Percentiles rank a stretch among this genome's conserved stretches.
These are phyloP conservation scores for Martes martes DNA, from an alignment of 2,113 vertebrate genomes.

Conservation along the genomic window DNA sequence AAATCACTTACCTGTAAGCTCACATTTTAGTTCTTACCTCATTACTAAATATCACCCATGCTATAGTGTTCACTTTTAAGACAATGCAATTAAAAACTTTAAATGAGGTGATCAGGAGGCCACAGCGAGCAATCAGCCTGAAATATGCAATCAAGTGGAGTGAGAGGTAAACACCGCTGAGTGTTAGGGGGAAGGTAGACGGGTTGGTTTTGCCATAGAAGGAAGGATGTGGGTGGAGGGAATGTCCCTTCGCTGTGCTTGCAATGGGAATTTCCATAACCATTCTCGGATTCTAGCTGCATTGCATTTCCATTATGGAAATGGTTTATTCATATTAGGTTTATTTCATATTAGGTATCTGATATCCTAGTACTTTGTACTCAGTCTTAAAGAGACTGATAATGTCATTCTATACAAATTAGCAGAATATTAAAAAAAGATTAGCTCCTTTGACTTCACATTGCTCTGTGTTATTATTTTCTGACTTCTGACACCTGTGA, in stretches of 20 bases:
- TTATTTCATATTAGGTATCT: background rate
- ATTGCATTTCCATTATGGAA: background rate
- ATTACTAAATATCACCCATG: constrained; percentile 63
- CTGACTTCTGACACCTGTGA: background rate
- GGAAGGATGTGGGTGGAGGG: background rate
- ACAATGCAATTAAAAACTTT: constrained; percentile 78
- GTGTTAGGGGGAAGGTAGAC: constrained; percentile 33
- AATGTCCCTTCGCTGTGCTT: background rate
- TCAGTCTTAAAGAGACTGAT: background rate
- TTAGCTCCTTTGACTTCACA: background rate
- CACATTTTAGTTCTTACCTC: constrained; percentile 65
- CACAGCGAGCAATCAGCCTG: constrained; percentile 68
- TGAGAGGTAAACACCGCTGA: constrained; percentile 3
- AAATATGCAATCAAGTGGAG: constrained; percentile 56
- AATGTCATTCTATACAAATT: background rate
- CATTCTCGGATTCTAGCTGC: background rate
- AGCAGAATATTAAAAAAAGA: background rate
- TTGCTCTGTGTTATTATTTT: background rate
- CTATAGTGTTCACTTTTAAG: constrained; percentile 63
- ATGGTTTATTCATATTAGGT: background rate
- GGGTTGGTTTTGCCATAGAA: background rate
- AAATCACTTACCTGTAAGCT: constrained; percentile 71
- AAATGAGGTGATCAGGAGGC: constrained; percentile 74
- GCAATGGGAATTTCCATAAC: background rate
- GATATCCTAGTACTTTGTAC: background rate